phyloP scores from a whole-genome alignment of 1,140 invertebrate genomes.

The Hestina assimilis region DNA sequence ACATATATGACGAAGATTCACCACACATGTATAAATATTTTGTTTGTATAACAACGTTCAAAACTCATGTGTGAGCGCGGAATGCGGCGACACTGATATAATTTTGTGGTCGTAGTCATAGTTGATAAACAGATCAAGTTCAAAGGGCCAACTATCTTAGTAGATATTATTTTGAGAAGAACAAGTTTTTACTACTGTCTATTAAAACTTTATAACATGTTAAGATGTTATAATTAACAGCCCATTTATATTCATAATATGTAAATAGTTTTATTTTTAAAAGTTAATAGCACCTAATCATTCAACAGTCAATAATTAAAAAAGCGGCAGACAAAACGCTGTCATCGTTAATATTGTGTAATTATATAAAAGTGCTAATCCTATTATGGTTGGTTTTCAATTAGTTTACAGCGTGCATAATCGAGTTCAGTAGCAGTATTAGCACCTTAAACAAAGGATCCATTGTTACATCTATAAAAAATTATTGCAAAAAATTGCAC shows the following conservation, averaged over 20 bases:
- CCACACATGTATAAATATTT: neutral
- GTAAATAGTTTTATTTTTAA: no score
- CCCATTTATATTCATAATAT: no score
- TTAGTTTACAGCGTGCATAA: slow-evolving; percentile 47
- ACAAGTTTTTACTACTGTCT: neutral
- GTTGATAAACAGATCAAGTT: slow-evolving; percentile 74
- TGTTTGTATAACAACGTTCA: slow-evolving; percentile 1
- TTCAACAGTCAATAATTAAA: no score
- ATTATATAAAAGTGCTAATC: neutral
- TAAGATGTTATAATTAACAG: no score
- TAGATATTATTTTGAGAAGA: slow-evolving; percentile 19
- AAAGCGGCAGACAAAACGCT: no score
- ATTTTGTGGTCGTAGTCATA: slow-evolving; percentile 49
- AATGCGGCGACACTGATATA: slow-evolving; percentile 61
- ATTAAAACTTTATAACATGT: no score
- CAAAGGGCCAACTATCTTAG: slow-evolving; percentile 50
- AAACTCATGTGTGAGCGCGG: slow-evolving; percentile 34
- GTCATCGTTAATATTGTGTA: neutral
- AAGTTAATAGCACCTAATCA: no score
- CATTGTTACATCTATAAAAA: slow-evolving; percentile 44
- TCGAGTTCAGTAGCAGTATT: slow-evolving; percentile 49
- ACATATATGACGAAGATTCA: neutral
- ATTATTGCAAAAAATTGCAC: slow-evolving; percentile 50
- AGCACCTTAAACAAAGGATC: slow-evolving; percentile 33
- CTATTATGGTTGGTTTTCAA: no score